These are phyloP conservation scores for Luperina testacea DNA, from an alignment of 2,888 invertebrate genomes.

Conservation along the genomic window DNA sequence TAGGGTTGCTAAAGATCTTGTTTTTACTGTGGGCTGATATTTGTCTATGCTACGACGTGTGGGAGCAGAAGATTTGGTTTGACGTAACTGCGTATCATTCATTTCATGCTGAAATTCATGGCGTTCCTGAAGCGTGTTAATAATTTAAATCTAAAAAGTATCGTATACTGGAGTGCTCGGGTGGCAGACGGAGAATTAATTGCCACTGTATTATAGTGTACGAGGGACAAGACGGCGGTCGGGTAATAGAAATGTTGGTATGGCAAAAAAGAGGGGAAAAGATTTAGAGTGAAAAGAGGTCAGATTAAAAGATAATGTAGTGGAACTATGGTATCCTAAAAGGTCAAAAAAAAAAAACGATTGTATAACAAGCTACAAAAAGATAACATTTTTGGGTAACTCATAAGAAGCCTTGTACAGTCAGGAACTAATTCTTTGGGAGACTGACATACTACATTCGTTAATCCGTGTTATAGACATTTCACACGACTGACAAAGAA, in stretches of 20 bases:
- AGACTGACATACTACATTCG: not conserved
- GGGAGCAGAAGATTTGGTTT: not conserved
- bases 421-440: not conserved
- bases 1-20: not conserved
- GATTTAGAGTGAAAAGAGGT: not conserved
- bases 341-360: not conserved
- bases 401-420: not conserved
- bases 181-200: slow-evolving; percentile 32
- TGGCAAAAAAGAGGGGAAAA: not conserved
- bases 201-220: slow-evolving; percentile 34
- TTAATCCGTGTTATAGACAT: not conserved
- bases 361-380: not conserved
- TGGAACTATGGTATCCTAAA: not conserved
- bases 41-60: not conserved
- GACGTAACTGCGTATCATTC: too few species aligned
- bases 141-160: slow-evolving; percentile 54
- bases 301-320: not conserved
- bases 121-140: slow-evolving; percentile 27
- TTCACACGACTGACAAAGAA: not conserved
- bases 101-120: not conserved
- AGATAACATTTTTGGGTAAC: not conserved
- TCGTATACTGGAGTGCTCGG: slow-evolving; percentile 24
- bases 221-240: not conserved
- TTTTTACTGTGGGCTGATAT: slow-evolving; percentile 5
- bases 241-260: slow-evolving; percentile 10